Conservation (phyloP, 2,113 vertebrate genomes). For the Gallinago jamesoni region DNA sequence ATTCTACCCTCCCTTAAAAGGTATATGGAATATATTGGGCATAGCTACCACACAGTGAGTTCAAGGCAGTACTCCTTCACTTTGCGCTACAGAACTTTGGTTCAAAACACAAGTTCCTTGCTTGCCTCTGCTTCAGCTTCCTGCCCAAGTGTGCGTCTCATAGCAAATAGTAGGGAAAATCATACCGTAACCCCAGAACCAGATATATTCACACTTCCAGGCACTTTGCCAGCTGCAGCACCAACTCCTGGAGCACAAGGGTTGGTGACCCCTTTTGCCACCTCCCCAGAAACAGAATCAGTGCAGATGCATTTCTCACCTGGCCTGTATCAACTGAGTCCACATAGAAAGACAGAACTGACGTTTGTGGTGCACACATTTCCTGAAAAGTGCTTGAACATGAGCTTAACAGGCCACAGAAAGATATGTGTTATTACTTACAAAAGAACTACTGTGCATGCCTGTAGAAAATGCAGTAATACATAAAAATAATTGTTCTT, state of each 20-base stretch:
- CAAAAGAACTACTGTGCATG: neutral
- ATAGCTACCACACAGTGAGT: neutral
- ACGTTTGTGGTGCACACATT: neutral
- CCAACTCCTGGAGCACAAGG: neutral
- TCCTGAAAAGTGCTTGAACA: neutral
- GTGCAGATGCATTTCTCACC: neutral
- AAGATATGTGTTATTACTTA: neutral
- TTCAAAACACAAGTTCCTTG: neutral
- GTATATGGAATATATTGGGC: neutral
- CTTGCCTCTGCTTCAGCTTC: neutral
- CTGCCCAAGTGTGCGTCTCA: neutral
- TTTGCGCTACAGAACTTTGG: neutral
- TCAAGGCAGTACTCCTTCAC: neutral
- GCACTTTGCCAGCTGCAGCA: neutral
- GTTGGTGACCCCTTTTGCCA: neutral
- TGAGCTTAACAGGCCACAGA: neutral
- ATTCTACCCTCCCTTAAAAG: neutral
- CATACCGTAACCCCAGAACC: neutral
- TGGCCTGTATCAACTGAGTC: neutral
- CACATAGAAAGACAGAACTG: neutral
- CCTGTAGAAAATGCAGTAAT: neutral
- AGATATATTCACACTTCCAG: neutral
- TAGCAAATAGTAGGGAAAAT: neutral
- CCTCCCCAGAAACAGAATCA: neutral
- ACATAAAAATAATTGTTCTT: neutral